phyloP scores from a whole-genome alignment of 64 coral and sea anemone genomes.

The Orbicella faveolata region DNA sequence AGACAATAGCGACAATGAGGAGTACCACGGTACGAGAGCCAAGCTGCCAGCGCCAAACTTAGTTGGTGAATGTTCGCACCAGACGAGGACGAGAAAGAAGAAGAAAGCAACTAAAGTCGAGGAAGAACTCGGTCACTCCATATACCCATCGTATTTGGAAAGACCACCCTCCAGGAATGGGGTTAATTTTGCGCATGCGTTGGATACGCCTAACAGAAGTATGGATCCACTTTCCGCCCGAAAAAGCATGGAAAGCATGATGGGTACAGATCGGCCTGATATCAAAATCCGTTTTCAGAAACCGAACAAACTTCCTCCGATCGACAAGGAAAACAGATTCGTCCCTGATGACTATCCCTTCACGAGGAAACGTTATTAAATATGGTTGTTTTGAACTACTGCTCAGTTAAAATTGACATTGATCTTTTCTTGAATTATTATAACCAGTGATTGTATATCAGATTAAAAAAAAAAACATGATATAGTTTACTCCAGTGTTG shows the following conservation, averaged over 20 bases:
- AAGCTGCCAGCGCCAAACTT: conserved; percentile 1
- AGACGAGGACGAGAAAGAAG: conserved; percentile 29
- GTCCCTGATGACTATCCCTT: neutral
- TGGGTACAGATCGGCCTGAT: neutral
- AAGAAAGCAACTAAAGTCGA: conserved; percentile 12
- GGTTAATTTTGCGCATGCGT: neutral
- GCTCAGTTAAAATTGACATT: neutral
- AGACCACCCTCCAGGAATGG: conserved; percentile 30
- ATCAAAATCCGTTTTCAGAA: neutral
- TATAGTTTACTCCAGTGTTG: neutral
- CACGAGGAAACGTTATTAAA: conserved; percentile 7
- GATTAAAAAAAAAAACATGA: too few relatives aligned
- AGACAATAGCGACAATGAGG: conserved; percentile 34
- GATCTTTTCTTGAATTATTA: neutral
- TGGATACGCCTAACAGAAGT: conserved; percentile 7
- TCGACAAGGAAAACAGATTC: conserved; percentile 22
- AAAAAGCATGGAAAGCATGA: conserved; percentile 24
- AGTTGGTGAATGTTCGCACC: neutral
- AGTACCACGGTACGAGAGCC: neutral
- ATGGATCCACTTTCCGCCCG: conserved; percentile 8
- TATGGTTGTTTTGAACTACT: neutral
- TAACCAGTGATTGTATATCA: neutral
- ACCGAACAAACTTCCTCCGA: conserved; percentile 31
- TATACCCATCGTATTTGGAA: conserved; percentile 17
- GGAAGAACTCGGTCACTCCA: neutral